Conservation (phyloP, 2,888 invertebrate genomes). For the Dexiosoma caninum region DNA sequence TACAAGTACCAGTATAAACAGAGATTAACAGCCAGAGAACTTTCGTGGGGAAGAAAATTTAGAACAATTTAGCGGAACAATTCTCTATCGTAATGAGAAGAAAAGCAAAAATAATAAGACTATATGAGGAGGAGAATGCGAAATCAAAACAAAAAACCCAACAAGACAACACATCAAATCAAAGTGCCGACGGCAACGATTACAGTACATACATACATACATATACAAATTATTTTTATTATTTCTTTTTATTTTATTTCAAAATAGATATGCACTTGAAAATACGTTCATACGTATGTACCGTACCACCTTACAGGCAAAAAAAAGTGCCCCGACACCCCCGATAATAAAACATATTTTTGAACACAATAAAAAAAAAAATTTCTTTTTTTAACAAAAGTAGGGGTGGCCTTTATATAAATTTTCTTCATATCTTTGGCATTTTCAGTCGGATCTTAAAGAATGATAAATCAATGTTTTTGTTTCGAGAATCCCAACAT, state of each 20-base stretch:
- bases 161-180: constrained; percentile 24
- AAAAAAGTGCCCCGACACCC: too few relatives aligned
- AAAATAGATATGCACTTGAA: too few relatives aligned
- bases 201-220: constrained; percentile 12
- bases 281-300: not conserved
- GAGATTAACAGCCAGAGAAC: not conserved
- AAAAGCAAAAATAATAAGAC: not conserved
- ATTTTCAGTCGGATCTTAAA: too few relatives aligned
- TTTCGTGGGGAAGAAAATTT: not conserved
- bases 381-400: too few relatives aligned
- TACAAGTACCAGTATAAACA: not conserved
- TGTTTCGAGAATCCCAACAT: too few relatives aligned
- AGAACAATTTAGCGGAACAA: constrained; percentile 32
- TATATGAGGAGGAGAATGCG: not conserved
- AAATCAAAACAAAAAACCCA: not conserved
- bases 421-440: too few relatives aligned
- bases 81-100: constrained; percentile 2
- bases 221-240: not conserved
- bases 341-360: too few relatives aligned
- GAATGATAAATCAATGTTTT: too few relatives aligned
- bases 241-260: not conserved
- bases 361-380: too few relatives aligned
- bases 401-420: too few relatives aligned
- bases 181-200: constrained; percentile 44
- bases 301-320: too few relatives aligned